Conservation (phyloP, 1,140 invertebrate genomes). For the Sminthurides bifidus region DNA sequence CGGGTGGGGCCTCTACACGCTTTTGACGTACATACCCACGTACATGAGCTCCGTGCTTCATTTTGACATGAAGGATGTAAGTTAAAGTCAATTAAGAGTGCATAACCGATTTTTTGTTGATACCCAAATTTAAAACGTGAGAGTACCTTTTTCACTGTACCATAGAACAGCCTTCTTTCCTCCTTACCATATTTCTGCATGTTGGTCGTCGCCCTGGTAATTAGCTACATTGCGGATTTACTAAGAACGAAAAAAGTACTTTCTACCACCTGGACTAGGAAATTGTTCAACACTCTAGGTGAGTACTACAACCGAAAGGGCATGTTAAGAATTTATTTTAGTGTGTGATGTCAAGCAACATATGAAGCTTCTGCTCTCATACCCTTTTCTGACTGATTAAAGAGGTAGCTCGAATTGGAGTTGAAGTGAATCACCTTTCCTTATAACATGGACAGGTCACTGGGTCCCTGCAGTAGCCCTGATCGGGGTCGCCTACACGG, state of each 20-base stretch:
- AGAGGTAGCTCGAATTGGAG: no score
- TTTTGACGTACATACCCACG: slow-evolving; percentile 50
- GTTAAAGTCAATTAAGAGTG: no score
- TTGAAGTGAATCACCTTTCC: no score
- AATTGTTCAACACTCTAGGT: slow-evolving; percentile 61
- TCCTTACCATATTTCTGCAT: slow-evolving; percentile 58
- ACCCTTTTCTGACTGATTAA: no score
- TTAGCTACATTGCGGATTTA: slow-evolving; percentile 55
- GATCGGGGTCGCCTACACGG: slow-evolving; percentile 65
- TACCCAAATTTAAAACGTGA: no score
- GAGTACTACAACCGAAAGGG: no score
- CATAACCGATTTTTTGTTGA: no score
- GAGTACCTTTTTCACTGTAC: no score
- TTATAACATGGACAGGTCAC: no score
- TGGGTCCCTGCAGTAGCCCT: slow-evolving; percentile 65
- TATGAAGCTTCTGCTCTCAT: no score
- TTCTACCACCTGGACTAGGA: slow-evolving; percentile 49
- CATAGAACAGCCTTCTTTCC: slow-evolving; percentile 50
- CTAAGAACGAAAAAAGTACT: slow-evolving; percentile 44
- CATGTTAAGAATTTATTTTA: no score
- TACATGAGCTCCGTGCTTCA: slow-evolving; percentile 48
- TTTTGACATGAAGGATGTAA: slow-evolving; percentile 45
- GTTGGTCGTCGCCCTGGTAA: slow-evolving; percentile 55
- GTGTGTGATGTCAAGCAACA: background rate
- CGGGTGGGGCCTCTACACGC: slow-evolving; percentile 32